Percentiles rank a stretch among this genome's conserved stretches.
These are phyloP conservation scores for Zaprionus capensis DNA, from an alignment of 1,140 invertebrate species.

Conservation along the genomic window DNA sequence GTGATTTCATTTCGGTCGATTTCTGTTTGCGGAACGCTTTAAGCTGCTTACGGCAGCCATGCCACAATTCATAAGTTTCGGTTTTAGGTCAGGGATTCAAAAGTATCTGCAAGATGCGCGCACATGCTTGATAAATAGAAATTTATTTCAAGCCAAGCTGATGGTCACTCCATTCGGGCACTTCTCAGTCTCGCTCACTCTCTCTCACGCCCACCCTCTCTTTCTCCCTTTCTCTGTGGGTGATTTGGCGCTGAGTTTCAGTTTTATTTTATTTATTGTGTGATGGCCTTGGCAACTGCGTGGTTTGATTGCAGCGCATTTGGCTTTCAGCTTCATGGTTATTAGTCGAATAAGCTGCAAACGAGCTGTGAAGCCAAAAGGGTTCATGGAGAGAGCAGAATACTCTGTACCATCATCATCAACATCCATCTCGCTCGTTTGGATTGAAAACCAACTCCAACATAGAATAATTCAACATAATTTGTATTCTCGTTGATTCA, in stretches of 20 bases:
- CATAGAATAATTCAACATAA: neutral
- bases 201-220: neutral
- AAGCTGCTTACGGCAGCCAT: slow-evolving; percentile 31
- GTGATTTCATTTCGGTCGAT: slow-evolving; percentile 51
- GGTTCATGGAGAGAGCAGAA: neutral
- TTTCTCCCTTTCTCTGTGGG: slow-evolving; percentile 9
- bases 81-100: slow-evolving; percentile 31
- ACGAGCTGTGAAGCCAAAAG: neutral
- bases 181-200: neutral
- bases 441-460: neutral
- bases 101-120: slow-evolving; percentile 36
- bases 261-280: slow-evolving; percentile 22
- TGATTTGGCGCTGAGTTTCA: slow-evolving; percentile 32
- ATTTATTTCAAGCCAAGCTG: slow-evolving; percentile 16
- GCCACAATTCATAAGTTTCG: slow-evolving; percentile 36
- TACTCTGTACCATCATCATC: neutral
- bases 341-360: slow-evolving; percentile 1
- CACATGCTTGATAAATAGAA: slow-evolving; percentile 34
- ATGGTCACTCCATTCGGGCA: slow-evolving; percentile 6
- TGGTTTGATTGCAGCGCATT: slow-evolving; percentile 25
- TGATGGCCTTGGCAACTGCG: slow-evolving; percentile 30
- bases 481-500: neutral
- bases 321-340: slow-evolving; percentile 24
- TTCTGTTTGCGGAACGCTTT: slow-evolving; percentile 59
- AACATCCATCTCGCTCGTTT: neutral